Evolutionary conservation across 2,797 vertebrate species (phyloP).

Genomic region (Urophycis tenuis): DNA sequence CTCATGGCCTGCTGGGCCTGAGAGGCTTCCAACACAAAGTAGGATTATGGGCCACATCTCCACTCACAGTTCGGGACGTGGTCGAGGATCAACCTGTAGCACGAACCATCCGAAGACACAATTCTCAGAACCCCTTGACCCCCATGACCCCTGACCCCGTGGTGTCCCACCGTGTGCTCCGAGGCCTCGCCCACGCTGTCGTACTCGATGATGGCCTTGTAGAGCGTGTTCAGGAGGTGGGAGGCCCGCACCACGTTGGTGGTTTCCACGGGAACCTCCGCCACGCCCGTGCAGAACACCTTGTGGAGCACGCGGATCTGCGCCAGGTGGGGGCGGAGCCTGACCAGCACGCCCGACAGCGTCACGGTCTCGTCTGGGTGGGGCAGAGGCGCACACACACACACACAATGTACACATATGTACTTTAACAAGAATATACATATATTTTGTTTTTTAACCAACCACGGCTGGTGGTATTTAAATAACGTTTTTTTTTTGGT

Average conservation of each 20-base stretch:
- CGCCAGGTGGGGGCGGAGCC: conserved; percentile 81
- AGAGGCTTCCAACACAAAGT: too few relatives aligned
- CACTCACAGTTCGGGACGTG: too few relatives aligned
- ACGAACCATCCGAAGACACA: too few relatives aligned
- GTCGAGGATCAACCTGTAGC: too few relatives aligned
- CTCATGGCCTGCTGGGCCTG: too few relatives aligned
- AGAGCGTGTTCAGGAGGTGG: conserved; percentile 93
- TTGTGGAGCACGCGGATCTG: conserved; percentile 92
- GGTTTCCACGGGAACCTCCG: conserved; percentile 89
- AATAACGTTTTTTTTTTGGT: too few relatives aligned
- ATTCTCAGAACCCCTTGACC: not conserved
- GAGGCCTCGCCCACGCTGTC: conserved; percentile 92
- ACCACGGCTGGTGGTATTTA: too few relatives aligned
- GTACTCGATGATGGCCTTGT: conserved; percentile 95
- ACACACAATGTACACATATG: not conserved
- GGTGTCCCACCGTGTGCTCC: conserved; percentile 79
- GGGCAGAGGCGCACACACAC: not conserved
- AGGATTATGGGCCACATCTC: too few relatives aligned
- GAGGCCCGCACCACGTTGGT: conserved; percentile 93
- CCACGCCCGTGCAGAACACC: conserved; percentile 94
- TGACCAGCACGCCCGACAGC: conserved; percentile 83
- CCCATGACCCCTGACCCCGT: not conserved
- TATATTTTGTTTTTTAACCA: too few relatives aligned
- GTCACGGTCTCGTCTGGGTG: conserved; percentile 83
- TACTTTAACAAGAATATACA: too few relatives aligned